These are phyloP conservation scores for Bradynema listronoti DNA, from an alignment of 1,140 invertebrate genomes.

Conservation along the genomic window DNA sequence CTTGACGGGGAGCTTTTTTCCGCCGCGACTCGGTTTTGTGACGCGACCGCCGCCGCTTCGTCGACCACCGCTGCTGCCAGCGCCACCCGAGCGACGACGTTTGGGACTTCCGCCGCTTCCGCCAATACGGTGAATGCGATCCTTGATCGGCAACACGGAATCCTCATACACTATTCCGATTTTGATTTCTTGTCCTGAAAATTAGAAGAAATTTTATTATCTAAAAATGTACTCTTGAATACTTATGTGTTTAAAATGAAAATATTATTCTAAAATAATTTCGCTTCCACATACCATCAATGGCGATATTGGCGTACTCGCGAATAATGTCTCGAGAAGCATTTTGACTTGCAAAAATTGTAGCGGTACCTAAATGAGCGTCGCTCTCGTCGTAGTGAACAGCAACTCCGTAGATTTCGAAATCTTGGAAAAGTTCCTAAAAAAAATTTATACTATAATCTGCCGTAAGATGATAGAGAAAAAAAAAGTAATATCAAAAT, in stretches of 20 bases:
- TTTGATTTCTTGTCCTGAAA: conserved; percentile 33
- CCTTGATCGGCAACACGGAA: conserved; percentile 10
- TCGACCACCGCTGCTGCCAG: conserved; percentile 3
- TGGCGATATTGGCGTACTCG: conserved; percentile 31
- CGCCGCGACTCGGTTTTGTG: background rate
- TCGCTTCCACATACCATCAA: conserved; percentile 14
- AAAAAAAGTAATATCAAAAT: background rate
- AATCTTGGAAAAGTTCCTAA: conserved; percentile 36
- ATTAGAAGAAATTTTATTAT: background rate
- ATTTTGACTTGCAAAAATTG: conserved; percentile 19
- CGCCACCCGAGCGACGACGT: background rate
- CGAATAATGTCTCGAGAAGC: conserved; percentile 23
- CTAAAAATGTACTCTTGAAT: background rate
- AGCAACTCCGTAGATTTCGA: conserved; percentile 24
- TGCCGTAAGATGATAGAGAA: background rate
- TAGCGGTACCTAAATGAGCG: conserved; percentile 24
- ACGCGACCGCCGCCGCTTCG: conserved; percentile 9
- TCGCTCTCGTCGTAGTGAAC: conserved; percentile 29
- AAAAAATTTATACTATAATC: conserved; percentile 4
- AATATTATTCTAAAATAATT: background rate
- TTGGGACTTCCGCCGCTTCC: conserved; percentile 8
- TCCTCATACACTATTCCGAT: conserved; percentile 21
- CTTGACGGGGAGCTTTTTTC: conserved; percentile 11
- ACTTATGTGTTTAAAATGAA: background rate
- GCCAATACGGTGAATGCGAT: conserved; percentile 22